Percentiles rank a stretch among this genome's conserved stretches.
phyloP scores from a whole-genome alignment of 2,113 vertebrate species.

The Physeter macrocephalus region DNA sequence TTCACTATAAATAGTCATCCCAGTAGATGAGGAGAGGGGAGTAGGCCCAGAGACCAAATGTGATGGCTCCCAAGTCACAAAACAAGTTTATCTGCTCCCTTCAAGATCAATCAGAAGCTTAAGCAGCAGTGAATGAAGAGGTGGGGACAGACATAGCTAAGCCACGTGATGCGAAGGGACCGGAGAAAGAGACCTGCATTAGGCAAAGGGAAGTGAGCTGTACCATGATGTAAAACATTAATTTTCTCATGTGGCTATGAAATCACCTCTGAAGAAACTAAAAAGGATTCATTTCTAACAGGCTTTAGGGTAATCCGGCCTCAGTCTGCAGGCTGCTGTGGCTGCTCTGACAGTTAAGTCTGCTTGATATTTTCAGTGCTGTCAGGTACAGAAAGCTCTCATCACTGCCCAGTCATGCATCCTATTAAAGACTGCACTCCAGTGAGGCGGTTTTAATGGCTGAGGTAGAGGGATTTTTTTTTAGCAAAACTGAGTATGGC shows the following conservation, averaged over 20 bases:
- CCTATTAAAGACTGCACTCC: background rate
- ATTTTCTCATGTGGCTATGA: background rate
- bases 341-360: background rate
- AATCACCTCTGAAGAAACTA: background rate
- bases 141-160: background rate
- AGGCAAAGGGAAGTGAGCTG: background rate
- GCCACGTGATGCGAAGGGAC: accelerated
- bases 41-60: background rate
- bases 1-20: background rate
- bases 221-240: background rate
- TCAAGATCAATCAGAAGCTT: background rate
- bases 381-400: background rate
- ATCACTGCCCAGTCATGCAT: background rate
- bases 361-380: background rate
- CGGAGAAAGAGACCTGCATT: background rate
- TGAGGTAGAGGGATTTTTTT: background rate
- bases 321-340: background rate
- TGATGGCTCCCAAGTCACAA: background rate
- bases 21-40: background rate
- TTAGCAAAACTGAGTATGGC: background rate
- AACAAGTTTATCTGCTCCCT: background rate
- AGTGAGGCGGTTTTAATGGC: background rate
- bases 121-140: background rate
- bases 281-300: background rate
- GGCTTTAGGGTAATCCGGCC: background rate